Conservation (phyloP, 2,797 vertebrate genomes). For the Poliocrania exsul region DNA sequence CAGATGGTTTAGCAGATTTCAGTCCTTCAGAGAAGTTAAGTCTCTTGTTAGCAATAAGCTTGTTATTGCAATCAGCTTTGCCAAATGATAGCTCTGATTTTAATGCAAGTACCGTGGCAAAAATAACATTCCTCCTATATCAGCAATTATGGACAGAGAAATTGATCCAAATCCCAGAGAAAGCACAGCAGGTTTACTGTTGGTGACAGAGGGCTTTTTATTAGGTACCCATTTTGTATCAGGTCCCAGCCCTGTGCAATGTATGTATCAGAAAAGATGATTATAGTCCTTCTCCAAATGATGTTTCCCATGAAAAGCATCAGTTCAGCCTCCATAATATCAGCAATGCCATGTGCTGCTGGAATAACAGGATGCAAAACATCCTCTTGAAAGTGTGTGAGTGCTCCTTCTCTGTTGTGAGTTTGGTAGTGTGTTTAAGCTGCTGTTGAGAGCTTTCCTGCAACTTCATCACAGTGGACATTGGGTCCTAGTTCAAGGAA, state of each 20-base stretch:
- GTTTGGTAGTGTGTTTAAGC: conserved; percentile 3
- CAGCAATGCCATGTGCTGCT: not conserved
- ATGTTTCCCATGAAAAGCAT: not conserved
- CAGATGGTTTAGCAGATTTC: conserved; percentile 34
- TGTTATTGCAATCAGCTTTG: not conserved
- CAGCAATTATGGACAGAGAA: not conserved
- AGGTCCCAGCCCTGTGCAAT: not conserved
- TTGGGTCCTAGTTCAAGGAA: conserved; percentile 51
- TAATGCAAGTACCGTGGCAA: not conserved
- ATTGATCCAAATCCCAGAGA: not conserved
- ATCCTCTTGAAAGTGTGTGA: not conserved
- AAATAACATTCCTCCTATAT: not conserved
- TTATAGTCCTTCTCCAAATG: not conserved
- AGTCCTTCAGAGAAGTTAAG: not conserved
- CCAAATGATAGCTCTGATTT: not conserved
- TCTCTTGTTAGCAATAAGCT: not conserved
- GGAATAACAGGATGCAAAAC: conserved; percentile 23
- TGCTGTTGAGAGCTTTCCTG: conserved; percentile 57
- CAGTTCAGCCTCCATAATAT: not conserved
- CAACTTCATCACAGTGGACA: conserved; percentile 51
- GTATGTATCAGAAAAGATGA: not conserved
- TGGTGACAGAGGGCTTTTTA: not conserved
- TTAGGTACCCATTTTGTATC: not conserved
- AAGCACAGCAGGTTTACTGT: not conserved
- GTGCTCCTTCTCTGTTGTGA: not conserved